phyloP scores from a whole-genome alignment of 2,797 vertebrate genomes.

The Aulostomus chinensis region DNA sequence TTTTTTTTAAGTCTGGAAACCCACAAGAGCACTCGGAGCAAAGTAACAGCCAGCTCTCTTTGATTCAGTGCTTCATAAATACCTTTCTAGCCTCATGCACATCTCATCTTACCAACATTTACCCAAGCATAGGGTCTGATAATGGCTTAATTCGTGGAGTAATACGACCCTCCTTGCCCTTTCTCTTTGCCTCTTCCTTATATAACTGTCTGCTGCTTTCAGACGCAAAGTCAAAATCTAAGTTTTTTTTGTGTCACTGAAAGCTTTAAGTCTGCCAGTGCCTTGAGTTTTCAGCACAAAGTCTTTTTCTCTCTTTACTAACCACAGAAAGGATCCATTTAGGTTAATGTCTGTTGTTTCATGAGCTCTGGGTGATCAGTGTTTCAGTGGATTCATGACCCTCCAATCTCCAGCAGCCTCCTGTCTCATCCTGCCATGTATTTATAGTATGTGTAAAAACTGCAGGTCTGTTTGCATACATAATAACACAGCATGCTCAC shows the following conservation, averaged over 20 bases:
- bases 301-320: too few relatives aligned
- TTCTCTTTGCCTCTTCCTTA: constrained; percentile 31
- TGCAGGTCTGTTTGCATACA: constrained; percentile 55
- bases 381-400: constrained; percentile 16
- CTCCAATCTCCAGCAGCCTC: constrained; percentile 23
- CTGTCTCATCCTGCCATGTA: constrained; percentile 23
- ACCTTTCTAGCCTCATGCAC: too few relatives aligned
- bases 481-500: constrained; percentile 50
- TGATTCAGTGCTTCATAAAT: constrained; percentile 42
- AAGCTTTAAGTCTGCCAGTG: constrained; percentile 8
- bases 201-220: constrained; percentile 24
- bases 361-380: constrained; percentile 19
- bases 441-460: constrained; percentile 57
- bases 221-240: constrained; percentile 1
- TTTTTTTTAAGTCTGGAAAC: too few relatives aligned
- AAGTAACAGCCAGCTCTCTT: constrained; percentile 8
- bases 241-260: constrained; percentile 7
- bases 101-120: constrained; percentile 42
- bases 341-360: constrained; percentile 25
- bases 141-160: constrained; percentile 43
- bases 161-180: constrained; percentile 28
- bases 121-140: constrained; percentile 33
- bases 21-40: constrained; percentile 34
- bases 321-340: constrained; percentile 17
- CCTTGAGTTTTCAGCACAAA: too few relatives aligned